Conservation (phyloP, 2,888 invertebrate genomes). For the Drosophila pegasa region DNA sequence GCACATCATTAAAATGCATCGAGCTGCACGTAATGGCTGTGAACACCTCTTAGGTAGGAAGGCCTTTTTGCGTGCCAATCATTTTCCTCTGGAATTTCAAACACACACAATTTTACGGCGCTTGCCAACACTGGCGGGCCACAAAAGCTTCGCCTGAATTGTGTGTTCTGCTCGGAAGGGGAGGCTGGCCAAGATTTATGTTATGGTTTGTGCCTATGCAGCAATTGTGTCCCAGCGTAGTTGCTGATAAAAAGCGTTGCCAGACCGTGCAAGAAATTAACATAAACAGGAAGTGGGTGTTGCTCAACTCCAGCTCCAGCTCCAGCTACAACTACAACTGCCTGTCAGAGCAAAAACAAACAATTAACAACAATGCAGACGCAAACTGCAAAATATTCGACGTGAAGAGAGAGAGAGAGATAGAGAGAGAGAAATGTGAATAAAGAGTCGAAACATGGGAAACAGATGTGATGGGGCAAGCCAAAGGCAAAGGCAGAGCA, state of each 20-base stretch:
- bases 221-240: conserved; percentile 31
- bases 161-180: conserved; percentile 12
- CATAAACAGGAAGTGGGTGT: conserved; percentile 82
- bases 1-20: conserved; percentile 76
- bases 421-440: conserved; percentile 16
- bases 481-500: too few species aligned
- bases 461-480: conserved; percentile 25
- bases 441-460: conserved; percentile 23
- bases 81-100: conserved; percentile 55
- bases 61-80: conserved; percentile 39
- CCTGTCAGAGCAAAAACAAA: conserved; percentile 53
- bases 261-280: conserved; percentile 69
- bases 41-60: conserved; percentile 50
- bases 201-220: conserved; percentile 44
- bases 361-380: conserved; percentile 44
- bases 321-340: conserved; percentile 31
- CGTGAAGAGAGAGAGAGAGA: not conserved
- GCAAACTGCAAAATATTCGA: conserved; percentile 30
- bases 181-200: conserved; percentile 45
- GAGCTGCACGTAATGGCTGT: conserved; percentile 60
- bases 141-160: conserved; percentile 1
- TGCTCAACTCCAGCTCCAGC: conserved; percentile 32
- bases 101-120: conserved; percentile 33
- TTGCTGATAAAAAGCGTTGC: conserved; percentile 56
- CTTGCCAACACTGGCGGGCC: conserved; percentile 39